Conservation (phyloP, 2,888 invertebrate species). For the Eristalis intricaria region DNA sequence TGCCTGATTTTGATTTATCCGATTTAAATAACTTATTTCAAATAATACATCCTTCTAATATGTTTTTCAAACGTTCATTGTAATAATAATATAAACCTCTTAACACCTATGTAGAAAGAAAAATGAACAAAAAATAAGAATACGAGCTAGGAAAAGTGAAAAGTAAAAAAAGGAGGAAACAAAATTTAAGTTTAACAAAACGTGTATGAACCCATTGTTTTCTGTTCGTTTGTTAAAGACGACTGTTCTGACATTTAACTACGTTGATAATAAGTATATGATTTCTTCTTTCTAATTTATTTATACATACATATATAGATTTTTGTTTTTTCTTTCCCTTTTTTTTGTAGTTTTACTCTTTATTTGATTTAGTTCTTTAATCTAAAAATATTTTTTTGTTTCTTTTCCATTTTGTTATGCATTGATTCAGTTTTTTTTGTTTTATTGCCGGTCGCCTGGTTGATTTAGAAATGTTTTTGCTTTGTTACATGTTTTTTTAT, state of each 20-base stretch:
- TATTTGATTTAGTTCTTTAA: constrained; percentile 31
- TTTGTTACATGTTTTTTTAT: constrained; percentile 6
- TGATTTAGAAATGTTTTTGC: constrained; percentile 27
- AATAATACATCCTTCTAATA: constrained; percentile 53
- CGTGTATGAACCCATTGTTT: constrained; percentile 28
- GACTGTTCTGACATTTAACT: constrained; percentile 68
- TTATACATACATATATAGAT: constrained; percentile 14
- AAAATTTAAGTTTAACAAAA: constrained; percentile 10
- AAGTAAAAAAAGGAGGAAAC: background rate
- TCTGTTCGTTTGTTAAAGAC: constrained; percentile 29
- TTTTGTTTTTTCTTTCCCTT: constrained; percentile 9
- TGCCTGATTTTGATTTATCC: constrained; percentile 18
- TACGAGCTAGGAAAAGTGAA: constrained; percentile 13
- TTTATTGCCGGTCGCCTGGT: constrained; percentile 50
- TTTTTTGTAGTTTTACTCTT: constrained; percentile 10
- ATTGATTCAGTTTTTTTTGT: constrained; percentile 15
- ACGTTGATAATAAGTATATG: constrained; percentile 67
- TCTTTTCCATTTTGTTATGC: constrained; percentile 18
- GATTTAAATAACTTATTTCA: constrained; percentile 51
- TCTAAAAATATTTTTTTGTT: constrained; percentile 49
- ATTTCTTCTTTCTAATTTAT: constrained; percentile 44
- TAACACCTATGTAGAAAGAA: constrained; percentile 23
- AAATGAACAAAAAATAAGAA: constrained; percentile 33
- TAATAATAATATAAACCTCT: constrained; percentile 22
- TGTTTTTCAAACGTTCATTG: constrained; percentile 8